Percentiles rank a stretch among this genome's conserved stretches.
These are phyloP conservation scores for Sceloporus undulatus DNA, from an alignment of 2,113 vertebrate species.

Conservation along the genomic window DNA sequence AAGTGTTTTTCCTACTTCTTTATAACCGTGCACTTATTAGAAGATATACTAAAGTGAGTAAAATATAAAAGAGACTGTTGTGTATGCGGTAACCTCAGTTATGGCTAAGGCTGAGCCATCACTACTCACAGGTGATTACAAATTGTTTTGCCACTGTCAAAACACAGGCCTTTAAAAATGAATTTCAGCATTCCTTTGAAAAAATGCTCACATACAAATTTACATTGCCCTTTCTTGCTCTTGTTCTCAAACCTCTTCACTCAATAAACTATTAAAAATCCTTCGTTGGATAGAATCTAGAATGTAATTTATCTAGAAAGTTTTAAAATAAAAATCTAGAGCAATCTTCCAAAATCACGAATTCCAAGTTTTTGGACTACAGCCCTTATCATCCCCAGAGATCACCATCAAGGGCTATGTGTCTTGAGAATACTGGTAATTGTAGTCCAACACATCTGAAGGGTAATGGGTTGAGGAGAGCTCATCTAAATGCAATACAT, in stretches of 20 bases:
- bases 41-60: neutral
- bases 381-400: too few species aligned
- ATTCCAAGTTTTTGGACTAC: too few species aligned
- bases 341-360: too few species aligned
- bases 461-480: too few species aligned
- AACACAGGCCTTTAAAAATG: neutral
- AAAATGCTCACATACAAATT: neutral
- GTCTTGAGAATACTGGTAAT: too few species aligned
- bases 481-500: neutral
- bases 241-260: neutral
- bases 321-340: neutral
- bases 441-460: too few species aligned
- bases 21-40: neutral
- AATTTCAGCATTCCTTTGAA: neutral
- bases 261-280: neutral
- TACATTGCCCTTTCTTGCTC: neutral
- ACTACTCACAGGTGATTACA: neutral
- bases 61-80: neutral
- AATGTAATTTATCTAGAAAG: neutral
- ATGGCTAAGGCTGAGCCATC: neutral
- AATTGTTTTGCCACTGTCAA: neutral
- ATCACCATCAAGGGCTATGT: too few species aligned
- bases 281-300: neutral
- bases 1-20: conserved; percentile 13
- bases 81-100: neutral